Evolutionary conservation across 2,797 vertebrate species (phyloP), one percentile per base, ranked within the genome.

Genomic region (Platalea minor): DNA sequence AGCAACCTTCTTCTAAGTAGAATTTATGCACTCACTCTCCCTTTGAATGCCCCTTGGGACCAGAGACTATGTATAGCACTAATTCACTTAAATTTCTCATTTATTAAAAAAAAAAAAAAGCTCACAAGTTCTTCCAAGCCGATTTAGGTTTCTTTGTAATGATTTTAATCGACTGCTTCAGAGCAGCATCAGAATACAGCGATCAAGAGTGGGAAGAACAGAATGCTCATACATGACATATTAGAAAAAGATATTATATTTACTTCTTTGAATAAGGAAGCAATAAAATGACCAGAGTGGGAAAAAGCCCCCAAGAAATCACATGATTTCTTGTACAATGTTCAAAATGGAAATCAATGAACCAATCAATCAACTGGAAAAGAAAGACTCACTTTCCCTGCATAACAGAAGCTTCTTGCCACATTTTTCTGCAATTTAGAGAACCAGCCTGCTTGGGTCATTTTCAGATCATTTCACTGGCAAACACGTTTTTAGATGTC

Each of bases 81-180:
- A 91, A 93, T 45, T 85, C 60, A 72, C 68, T 89, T 63, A 81
- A 60, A 78, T 85, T 83, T 95, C 54, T 90, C 26, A 23, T 78
- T 75, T 85, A 15, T 75, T 75, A 24, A 17, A 76, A 65, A 48
- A 46, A 39, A 77, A 64, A 61, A 61, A 41, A 53, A 53, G 2
- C 31, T 82, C 51, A 64, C 11, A 56, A 89, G 16, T 76, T 92
- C n/a, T 54, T 96, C 70, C 75, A 91, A 91, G 48, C 26, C 2
- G 10, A 29, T 37, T 28, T 70, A 28, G 21, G 24, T 88, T 89
- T 73, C 81, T 73, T 72, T 87, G 37, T 61, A 88, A 95, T 80
- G 23, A 87, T 83, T 95, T 92, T 35, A 92, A 90, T 56, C 79
- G 50, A 59, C 35, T 87, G 35, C 54, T 85, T 91, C 64, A 83